phyloP scores from a whole-genome alignment of 2,888 invertebrate genomes.

The Argynnis bischoffii region DNA sequence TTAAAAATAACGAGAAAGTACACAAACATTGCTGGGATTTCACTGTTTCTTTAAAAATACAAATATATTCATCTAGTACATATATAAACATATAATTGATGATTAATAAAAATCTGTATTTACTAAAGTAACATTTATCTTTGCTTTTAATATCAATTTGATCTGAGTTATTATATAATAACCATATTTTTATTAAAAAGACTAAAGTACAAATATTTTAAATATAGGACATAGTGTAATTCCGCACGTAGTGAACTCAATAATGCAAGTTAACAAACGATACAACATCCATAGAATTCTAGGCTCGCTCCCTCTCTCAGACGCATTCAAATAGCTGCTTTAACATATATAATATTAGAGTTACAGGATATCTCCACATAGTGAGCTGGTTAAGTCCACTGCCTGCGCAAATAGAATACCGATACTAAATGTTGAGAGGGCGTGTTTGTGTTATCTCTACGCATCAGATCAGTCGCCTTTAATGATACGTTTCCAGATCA shows the following conservation, averaged over 20 bases:
- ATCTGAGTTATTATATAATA: no score
- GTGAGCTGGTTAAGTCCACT: constrained; percentile 37
- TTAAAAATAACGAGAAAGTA: background rate
- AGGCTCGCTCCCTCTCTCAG: constrained; percentile 21
- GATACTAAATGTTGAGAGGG: constrained; percentile 56
- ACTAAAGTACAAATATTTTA: no score
- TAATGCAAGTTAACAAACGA: constrained; percentile 24
- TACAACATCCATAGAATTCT: constrained; percentile 24
- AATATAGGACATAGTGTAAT: background rate
- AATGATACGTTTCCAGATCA: constrained; percentile 44
- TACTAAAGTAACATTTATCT: no score
- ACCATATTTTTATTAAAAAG: no score
- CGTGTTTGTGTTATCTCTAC: constrained; percentile 53
- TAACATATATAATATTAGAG: constrained; percentile 32
- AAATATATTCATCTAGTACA: no score
- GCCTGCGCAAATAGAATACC: constrained; percentile 62
- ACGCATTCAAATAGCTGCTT: constrained; percentile 62
- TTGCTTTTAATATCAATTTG: no score
- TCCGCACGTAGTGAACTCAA: constrained; percentile 21
- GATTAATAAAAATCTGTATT: no score
- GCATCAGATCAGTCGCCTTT: constrained; percentile 50
- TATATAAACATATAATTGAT: no score
- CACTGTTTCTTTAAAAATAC: no score
- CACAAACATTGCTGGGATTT: no score
- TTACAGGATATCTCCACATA: constrained; percentile 33